These are phyloP conservation scores for Agapostemon virescens DNA, from an alignment of 2,888 invertebrate species.

Conservation along the genomic window DNA sequence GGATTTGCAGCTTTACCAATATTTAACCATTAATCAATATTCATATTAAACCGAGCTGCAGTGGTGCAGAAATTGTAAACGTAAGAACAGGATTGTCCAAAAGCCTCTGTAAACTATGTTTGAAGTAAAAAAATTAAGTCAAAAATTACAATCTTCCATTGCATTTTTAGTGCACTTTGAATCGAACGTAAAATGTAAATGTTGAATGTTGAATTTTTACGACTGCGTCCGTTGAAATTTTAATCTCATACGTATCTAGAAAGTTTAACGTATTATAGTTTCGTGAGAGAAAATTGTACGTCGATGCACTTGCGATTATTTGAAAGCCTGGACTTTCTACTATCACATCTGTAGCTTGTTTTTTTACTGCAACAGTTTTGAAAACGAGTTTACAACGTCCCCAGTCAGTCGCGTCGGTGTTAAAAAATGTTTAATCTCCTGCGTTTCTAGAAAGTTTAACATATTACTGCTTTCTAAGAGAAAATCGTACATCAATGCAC, in stretches of 20 bases:
- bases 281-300: neutral
- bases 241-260: no score
- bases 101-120: neutral
- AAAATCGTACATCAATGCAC: neutral
- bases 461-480: neutral
- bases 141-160: no score
- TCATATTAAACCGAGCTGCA: neutral
- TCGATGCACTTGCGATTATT: neutral
- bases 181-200: no score
- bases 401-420: neutral
- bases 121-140: neutral
- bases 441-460: neutral
- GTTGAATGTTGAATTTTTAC: no score
- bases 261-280: neutral
- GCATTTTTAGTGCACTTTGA: no score
- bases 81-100: neutral
- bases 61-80: neutral
- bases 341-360: neutral
- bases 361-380: neutral
- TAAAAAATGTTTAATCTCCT: no score
- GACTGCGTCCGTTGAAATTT: no score
- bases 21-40: slow-evolving; percentile 7
- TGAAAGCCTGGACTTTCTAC: neutral
- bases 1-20: neutral
- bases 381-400: neutral